Percentiles rank a stretch among this genome's conserved stretches.
phyloP scores from a whole-genome alignment of 92 coral and sea anemone genomes.

The Meandrina meandrites region DNA sequence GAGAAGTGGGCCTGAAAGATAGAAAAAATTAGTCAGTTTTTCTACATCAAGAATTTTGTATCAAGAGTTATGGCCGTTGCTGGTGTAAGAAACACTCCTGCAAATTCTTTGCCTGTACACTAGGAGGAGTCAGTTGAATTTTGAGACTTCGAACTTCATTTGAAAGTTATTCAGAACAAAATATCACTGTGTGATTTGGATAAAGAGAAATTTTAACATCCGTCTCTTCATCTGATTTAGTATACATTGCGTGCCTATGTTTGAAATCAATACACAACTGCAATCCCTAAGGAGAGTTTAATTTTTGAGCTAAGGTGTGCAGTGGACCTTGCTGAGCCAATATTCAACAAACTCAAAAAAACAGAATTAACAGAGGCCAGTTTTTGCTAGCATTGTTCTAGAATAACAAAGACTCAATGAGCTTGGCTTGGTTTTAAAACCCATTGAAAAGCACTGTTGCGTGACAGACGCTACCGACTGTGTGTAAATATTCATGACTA shows the following conservation, averaged over 20 bases:
- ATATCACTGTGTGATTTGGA: no score
- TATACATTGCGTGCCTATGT: slow-evolving; percentile 4
- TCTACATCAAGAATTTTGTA: background rate
- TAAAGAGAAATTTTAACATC: no score
- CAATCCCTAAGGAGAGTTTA: no score
- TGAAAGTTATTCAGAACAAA: no score
- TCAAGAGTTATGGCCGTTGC: background rate
- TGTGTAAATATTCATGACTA: background rate
- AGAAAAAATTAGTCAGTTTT: background rate
- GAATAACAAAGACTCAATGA: background rate
- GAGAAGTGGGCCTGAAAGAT: slow-evolving; percentile 13
- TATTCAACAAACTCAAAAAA: background rate
- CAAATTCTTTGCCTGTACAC: background rate
- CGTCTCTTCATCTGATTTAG: background rate
- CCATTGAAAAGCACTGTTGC: slow-evolving; percentile 18
- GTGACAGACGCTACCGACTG: slow-evolving; percentile 16
- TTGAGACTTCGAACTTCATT: no score
- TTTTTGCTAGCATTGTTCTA: background rate
- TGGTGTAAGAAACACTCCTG: background rate
- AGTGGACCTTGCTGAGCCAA: background rate
- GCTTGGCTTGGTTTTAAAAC: background rate
- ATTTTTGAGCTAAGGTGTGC: background rate
- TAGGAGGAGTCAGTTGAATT: no score
- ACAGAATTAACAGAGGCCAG: background rate
- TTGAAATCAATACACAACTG: background rate